A percentile compares a stretch with the other conserved stretches of the same genome.
Conservation (phyloP, 2,888 invertebrate genomes). For the Schizaphis graminum region DNA sequence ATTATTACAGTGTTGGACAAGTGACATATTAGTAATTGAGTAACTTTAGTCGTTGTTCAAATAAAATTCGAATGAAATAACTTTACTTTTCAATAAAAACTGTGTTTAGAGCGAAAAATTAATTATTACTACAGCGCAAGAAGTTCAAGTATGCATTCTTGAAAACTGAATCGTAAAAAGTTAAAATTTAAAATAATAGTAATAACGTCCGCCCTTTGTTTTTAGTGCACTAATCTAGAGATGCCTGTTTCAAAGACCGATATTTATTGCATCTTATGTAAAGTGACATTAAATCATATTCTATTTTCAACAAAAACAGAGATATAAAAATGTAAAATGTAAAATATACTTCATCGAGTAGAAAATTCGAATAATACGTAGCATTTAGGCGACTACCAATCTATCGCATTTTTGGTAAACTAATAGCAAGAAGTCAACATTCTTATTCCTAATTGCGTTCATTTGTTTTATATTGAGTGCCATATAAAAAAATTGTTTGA, state of each 20-base stretch:
- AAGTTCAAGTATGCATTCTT: not conserved
- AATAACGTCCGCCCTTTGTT: too few relatives aligned
- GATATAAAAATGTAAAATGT: too few relatives aligned
- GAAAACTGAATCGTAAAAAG: not conserved
- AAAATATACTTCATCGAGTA: not conserved
- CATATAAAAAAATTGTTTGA: not conserved
- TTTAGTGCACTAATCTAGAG: too few relatives aligned
- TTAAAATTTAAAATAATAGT: not conserved
- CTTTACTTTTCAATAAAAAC: too few relatives aligned
- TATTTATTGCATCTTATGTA: not conserved
- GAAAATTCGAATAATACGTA: not conserved
- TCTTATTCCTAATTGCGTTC: not conserved
- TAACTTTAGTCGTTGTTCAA: too few relatives aligned
- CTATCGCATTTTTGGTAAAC: too few relatives aligned
- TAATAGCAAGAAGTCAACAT: not conserved
- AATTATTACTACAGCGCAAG: not conserved
- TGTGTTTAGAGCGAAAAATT: not conserved
- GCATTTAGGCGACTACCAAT: not conserved
- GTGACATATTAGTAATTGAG: not conserved
- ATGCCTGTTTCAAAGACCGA: too few relatives aligned
- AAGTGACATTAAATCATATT: not conserved
- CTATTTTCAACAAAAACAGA: not conserved
- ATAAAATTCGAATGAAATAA: too few relatives aligned
- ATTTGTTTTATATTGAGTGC: not conserved
- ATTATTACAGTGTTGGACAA: not conserved